A percentile compares a stretch with the other conserved stretches of the same genome.
These are phyloP conservation scores for Enteromius viviparus DNA, from an alignment of 2,797 vertebrate genomes.

Conservation along the genomic window DNA sequence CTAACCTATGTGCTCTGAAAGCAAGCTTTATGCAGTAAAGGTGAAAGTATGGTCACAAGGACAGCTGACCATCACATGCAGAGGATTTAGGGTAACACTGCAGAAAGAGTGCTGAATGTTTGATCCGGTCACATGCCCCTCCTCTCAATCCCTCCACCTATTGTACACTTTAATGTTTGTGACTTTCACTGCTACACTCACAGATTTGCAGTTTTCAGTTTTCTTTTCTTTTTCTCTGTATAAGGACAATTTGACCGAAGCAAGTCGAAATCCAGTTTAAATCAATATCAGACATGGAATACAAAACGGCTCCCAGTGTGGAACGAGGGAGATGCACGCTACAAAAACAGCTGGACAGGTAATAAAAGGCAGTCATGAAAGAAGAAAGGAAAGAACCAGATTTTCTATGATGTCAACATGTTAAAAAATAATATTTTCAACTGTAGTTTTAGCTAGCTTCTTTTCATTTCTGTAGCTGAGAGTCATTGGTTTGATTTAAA, in stretches of 20 bases:
- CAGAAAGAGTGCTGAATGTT: slow-evolving; percentile 47
- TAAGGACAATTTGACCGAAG: slow-evolving; percentile 54
- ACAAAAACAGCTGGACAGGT: slow-evolving; percentile 88
- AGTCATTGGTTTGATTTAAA: neutral
- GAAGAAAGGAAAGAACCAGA: neutral
- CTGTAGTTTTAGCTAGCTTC: neutral
- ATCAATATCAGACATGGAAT: slow-evolving; percentile 82
- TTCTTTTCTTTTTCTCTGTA: neutral
- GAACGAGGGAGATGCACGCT: slow-evolving; percentile 76
- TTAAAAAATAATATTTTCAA: neutral
- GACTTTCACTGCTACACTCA: neutral
- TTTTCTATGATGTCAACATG: neutral
- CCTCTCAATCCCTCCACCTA: neutral
- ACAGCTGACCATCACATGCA: slow-evolving; percentile 89
- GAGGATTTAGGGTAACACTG: slow-evolving; percentile 69
- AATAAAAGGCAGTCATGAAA: neutral
- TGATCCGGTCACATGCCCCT: slow-evolving; percentile 3
- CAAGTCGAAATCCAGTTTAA: slow-evolving; percentile 77
- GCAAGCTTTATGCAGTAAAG: neutral
- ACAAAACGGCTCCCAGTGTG: slow-evolving; percentile 82
- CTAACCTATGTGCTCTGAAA: neutral
- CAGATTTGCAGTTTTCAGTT: neutral
- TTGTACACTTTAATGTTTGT: neutral
- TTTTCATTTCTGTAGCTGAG: neutral
- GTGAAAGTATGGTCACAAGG: slow-evolving; percentile 16